Evolutionary conservation across 1,140 invertebrate genomes (phyloP), one percentile per base, ranked within the genome.

Genomic region (Leptestheria dahalacensis): DNA sequence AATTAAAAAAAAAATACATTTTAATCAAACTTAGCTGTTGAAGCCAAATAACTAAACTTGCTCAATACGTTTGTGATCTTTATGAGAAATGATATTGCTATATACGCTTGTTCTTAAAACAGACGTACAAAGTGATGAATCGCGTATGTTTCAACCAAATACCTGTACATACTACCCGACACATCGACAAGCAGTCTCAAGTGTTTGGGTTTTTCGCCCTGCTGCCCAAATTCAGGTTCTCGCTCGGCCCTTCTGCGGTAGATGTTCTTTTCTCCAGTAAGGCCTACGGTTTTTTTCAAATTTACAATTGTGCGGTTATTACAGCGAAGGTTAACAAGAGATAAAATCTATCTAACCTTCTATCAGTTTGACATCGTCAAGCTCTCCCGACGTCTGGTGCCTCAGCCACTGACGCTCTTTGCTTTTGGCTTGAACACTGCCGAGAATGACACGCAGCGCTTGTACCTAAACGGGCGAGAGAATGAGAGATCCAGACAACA

Each of bases 151-250:
- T n/a, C n/a, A n/a, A n/a, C n/a, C n/a, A n/a, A n/a, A n/a, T 68
- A 83, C 81, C 89, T 82, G 69, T 97, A 97, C 93, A 97, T 98
- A 61, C 89, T 93, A 1, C 92, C 93, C 29, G 88, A 92, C 0
- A 96, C 89, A 74, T 97, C 94, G 0, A 92, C 82, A 3, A 96
- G 79, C 0, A 97, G 73, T 61, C 86, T 79, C n/a, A 98, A 75
- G 20, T 85, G 72, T 71, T 97, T 97, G 0, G 93, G 91, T 68
- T 87, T 89, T 59, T 87, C 77, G 63, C 88, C 86, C 9, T 85
- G 83, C 48, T 85, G 76, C 47, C 91, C 91, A 9, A 88, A 77
- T 72, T 91, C 88, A 1, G 89, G 88, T 65, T 88, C 81, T 59
- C 86, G 82, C 64, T 94, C 88, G 18, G 80, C 78, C 23, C 92